A percentile compares a stretch with the other conserved stretches of the same genome.
Evolutionary conservation across 2,888 invertebrate species (phyloP).

Genomic region (Scaptomyza reducta): DNA sequence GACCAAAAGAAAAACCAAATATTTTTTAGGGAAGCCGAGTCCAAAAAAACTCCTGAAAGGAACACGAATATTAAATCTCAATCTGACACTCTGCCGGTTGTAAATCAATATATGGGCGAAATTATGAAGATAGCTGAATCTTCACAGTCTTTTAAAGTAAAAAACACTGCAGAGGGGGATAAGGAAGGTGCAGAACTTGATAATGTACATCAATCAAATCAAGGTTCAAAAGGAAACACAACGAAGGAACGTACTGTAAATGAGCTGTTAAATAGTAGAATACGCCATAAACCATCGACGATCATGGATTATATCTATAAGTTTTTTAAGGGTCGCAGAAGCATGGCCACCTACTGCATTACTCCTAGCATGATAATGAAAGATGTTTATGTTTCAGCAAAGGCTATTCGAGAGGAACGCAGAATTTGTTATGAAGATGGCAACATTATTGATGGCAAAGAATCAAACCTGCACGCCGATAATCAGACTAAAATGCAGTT

Average conservation of each 20-base stretch:
- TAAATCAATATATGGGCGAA: neutral
- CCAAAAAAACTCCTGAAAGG: neutral
- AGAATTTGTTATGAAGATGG: neutral
- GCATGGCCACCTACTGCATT: slow-evolving; percentile 27
- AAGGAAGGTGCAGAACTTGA: neutral
- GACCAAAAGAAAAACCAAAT: neutral
- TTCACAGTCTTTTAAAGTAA: neutral
- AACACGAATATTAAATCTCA: neutral
- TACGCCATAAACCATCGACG: neutral
- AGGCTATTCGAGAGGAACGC: neutral
- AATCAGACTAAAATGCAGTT: neutral
- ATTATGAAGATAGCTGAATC: neutral
- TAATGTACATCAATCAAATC: neutral
- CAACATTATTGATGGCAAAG: neutral
- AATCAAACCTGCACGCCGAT: neutral
- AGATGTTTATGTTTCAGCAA: slow-evolving; percentile 10
- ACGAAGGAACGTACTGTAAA: neutral
- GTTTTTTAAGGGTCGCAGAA: slow-evolving; percentile 17
- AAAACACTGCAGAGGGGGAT: neutral
- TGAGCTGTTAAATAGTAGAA: neutral
- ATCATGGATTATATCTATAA: slow-evolving; percentile 26
- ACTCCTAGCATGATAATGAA: neutral
- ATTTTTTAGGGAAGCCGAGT: neutral
- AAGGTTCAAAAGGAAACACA: neutral
- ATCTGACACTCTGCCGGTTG: neutral